phyloP scores from a whole-genome alignment of 1,140 invertebrate species.

The Drosophila ficusphila region DNA sequence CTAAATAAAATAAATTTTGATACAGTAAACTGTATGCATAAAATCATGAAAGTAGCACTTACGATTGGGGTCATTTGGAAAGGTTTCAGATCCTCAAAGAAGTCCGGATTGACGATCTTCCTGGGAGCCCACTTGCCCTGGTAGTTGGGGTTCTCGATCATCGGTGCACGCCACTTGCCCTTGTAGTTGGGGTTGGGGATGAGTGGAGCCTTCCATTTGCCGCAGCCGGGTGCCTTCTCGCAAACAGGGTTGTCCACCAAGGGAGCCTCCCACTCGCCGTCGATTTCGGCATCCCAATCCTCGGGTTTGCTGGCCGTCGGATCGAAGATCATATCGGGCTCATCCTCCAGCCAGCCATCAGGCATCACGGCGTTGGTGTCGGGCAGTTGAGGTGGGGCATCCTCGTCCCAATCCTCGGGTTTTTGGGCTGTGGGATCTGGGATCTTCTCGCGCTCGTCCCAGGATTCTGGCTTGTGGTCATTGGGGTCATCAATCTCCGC shows the following conservation, averaged over 20 bases:
- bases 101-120: conserved; percentile 95
- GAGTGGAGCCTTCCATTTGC: conserved; percentile 93
- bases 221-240: conserved; percentile 93
- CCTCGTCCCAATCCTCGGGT: conserved; percentile 98
- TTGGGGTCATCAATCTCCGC: conserved; percentile 97
- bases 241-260: conserved; percentile 96
- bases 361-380: conserved; percentile 96
- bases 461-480: conserved; percentile 95
- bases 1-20: conserved; percentile 85
- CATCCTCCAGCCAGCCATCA: conserved; percentile 97
- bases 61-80: conserved; percentile 96
- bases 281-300: conserved; percentile 99
- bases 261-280: conserved; percentile 99
- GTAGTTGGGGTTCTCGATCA: conserved; percentile 97
- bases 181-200: conserved; percentile 96
- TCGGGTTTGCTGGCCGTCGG: conserved; percentile 93
- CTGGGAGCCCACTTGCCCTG: conserved; percentile 96
- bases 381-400: conserved; percentile 94
- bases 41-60: conserved; percentile 84
- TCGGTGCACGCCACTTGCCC: conserved; percentile 95
- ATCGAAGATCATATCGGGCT: conserved; percentile 94
- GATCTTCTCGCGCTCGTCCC: conserved; percentile 99
- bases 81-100: conserved; percentile 95
- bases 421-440: conserved; percentile 94
- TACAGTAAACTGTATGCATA: neutral